Conservation (phyloP, 2,797 vertebrate species). For the Syngnathus acus region DNA sequence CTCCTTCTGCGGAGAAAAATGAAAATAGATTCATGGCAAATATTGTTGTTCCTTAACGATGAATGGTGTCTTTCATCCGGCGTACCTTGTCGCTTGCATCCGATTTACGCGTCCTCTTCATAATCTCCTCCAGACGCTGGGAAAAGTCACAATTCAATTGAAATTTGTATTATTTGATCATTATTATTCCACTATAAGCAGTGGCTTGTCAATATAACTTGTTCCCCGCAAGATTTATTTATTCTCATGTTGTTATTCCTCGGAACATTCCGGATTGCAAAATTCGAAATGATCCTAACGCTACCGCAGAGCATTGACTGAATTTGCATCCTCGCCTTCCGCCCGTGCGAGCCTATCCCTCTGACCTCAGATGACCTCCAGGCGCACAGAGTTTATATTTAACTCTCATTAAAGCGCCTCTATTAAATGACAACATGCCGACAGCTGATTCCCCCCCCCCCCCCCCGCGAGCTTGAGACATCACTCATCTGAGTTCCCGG, state of each 20-base stretch:
- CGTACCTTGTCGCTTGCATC: conserved; percentile 83
- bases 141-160: conserved; percentile 1
- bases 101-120: conserved; percentile 95
- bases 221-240: no score
- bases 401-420: conserved; percentile 23
- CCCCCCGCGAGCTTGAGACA: conserved; percentile 37
- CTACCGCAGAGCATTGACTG: no score
- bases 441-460: conserved; percentile 22
- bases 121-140: conserved; percentile 95
- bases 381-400: conserved; percentile 45
- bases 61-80: not conserved
- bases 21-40: conserved; percentile 6
- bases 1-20: conserved; percentile 62
- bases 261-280: no score
- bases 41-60: not conserved
- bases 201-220: not conserved
- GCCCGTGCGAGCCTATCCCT: not conserved
- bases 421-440: conserved; percentile 42
- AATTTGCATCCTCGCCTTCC: no score
- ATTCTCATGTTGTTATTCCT: no score
- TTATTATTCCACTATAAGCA: no score
- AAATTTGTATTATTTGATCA: not conserved
- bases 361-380: not conserved
- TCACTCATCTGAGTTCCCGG: conserved; percentile 40
- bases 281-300: no score